A percentile compares a stretch with the other conserved stretches of the same genome.
Conservation (phyloP, 2,797 vertebrate species). For the Lepidocolaptes lacrymiger region DNA sequence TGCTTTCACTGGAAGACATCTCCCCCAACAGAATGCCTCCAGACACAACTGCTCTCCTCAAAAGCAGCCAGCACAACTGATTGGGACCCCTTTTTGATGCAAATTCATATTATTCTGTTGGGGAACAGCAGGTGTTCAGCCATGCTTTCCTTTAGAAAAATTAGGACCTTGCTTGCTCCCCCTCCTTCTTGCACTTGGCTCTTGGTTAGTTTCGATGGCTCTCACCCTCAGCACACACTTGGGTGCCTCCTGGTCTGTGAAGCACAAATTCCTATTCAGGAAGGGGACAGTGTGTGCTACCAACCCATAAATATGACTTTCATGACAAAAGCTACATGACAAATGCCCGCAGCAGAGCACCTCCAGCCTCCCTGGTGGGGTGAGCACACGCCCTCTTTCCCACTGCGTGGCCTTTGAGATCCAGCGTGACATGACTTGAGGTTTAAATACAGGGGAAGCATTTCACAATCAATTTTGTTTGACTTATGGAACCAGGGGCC, state of each 20-base stretch:
- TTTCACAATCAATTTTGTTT: background rate
- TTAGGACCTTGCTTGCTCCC: conserved; percentile 39
- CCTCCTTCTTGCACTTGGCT: background rate
- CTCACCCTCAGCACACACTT: background rate
- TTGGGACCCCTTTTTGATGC: conserved; percentile 72
- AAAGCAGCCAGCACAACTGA: conserved; percentile 68
- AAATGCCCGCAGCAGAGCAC: fast-evolving
- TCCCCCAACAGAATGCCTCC: conserved; percentile 72
- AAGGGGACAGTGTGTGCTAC: background rate
- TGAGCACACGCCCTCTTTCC: background rate
- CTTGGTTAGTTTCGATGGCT: fast-evolving
- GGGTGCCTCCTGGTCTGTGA: background rate
- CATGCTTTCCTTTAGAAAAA: conserved; percentile 72
- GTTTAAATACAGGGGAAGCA: background rate
- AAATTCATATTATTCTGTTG: conserved; percentile 73
- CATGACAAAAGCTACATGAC: background rate
- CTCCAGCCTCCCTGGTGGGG: fast-evolving
- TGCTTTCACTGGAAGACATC: conserved; percentile 66
- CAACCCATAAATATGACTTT: background rate
- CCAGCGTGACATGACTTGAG: fast-evolving
- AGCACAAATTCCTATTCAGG: background rate
- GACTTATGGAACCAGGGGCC: background rate
- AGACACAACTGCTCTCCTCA: conserved; percentile 69
- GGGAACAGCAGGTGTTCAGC: conserved; percentile 78
- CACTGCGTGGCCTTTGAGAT: fast-evolving